These are phyloP conservation scores for Ahaetulla prasina DNA, from an alignment of 2,113 vertebrate genomes.

Conservation along the genomic window DNA sequence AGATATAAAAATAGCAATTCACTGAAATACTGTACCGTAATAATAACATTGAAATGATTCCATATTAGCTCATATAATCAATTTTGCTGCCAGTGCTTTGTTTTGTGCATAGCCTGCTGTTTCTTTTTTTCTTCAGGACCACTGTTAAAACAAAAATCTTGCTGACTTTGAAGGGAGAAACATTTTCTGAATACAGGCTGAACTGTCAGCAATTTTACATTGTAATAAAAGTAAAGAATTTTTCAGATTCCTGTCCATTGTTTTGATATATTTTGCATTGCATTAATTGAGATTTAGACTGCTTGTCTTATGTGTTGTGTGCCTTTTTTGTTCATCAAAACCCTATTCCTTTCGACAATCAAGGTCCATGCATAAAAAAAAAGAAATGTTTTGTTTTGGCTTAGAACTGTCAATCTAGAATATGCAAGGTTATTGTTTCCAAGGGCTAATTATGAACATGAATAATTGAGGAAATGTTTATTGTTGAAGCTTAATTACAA, in stretches of 20 bases:
- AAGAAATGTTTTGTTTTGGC: neutral
- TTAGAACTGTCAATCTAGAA: neutral
- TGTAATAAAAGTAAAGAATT: neutral
- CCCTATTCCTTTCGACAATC: neutral
- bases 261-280: neutral
- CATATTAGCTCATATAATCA: neutral
- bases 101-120: conserved; percentile 10
- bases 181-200: conserved; percentile 13
- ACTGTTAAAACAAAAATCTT: conserved; percentile 14
- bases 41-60: neutral
- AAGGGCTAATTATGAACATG: neutral
- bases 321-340: neutral
- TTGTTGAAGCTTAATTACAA: neutral
- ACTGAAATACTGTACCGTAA: neutral
- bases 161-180: neutral
- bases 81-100: neutral
- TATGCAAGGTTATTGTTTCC: neutral
- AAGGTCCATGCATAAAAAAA: neutral
- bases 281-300: neutral
- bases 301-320: neutral
- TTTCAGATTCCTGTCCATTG: neutral
- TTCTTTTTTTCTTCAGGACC: neutral
- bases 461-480: neutral
- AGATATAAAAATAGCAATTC: conserved; percentile 10
- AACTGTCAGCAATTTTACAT: neutral